Base-by-base conservation (phyloP, 2,888 invertebrate genomes). In the Temnothorax ravouxi region DNA sequence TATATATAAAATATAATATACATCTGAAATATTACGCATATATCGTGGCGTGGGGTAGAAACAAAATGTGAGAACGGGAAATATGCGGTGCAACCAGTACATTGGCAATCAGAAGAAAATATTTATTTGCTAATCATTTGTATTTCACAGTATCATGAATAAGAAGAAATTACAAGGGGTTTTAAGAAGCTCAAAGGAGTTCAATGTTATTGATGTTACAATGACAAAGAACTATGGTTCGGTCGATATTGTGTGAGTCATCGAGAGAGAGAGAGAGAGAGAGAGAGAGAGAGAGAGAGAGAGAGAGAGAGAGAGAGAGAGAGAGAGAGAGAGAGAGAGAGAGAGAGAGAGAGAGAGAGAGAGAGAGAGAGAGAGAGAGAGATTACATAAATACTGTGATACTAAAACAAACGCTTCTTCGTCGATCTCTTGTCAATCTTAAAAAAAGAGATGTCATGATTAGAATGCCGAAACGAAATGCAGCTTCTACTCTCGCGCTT, bases 41-140 rank as follows among this genome's bases (percentile, higher is more conserved):
- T 34, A 34, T 54, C 18, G 15, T 18, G 6, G 18, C 54, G 9
- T 29, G 29, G 21, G 34, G 34, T 15, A 3, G 21, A 41, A 62
- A 38, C n/a, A 2, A 38, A 21, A 47, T 3, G 25, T 25, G 11
- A 69, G 34, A 29, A 56, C 6, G n/a, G 25, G 52, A 66, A 47
- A 52, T 25, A 13, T 52, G 25, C 9, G 34, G 13, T 34, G n/a
- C 41, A 56, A 29, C 5, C 13, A 50, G 13, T 13, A 25, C 3
- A 52, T 41, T 52, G 44, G 38, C 18, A 71, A 71, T 79, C 44
- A 71, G 47, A 59, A 79, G 59, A 59, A 59, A 79, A 59, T 4
- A 71, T 79, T 71, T 79, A 79, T 79, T 79, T 71, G 71, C 71
- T 79, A 79, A 59, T 71, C 44, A 79, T 77, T 67, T 67, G 54